Percentiles rank a stretch among this genome's conserved stretches.
Evolutionary conservation across 2,797 vertebrate genomes (phyloP).

Genomic region (Chiroxiphia lanceolata): DNA sequence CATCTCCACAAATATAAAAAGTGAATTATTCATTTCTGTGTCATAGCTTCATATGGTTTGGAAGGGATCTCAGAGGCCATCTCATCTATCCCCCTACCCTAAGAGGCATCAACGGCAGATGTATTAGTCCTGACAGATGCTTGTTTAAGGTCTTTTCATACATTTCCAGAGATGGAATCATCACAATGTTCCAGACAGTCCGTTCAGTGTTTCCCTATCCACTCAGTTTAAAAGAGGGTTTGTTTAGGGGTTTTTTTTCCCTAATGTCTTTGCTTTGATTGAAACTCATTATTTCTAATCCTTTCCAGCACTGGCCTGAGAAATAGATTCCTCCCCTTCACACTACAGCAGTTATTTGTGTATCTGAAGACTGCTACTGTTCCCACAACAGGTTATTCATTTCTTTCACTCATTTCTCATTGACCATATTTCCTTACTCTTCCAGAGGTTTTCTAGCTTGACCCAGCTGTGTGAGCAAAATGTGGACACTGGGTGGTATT

Average conservation of each 20-base stretch:
- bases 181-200: background rate
- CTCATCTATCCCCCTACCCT: background rate
- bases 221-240: background rate
- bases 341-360: background rate
- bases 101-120: constrained; percentile 5
- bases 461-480: background rate
- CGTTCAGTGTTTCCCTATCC: background rate
- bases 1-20: constrained; percentile 18
- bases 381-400: background rate
- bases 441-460: background rate
- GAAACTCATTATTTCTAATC: background rate
- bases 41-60: background rate
- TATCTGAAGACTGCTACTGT: background rate
- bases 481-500: background rate
- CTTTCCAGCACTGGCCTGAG: background rate
- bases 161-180: background rate
- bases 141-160: constrained; percentile 24
- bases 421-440: background rate
- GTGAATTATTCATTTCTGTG: constrained; percentile 34
- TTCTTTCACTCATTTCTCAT: background rate
- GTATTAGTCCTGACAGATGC: background rate
- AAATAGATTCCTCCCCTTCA: background rate
- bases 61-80: background rate
- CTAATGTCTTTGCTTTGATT: background rate
- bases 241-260: background rate